Evolutionary conservation across 2,888 invertebrate genomes (phyloP).

Genomic region (Lingula anatina): DNA sequence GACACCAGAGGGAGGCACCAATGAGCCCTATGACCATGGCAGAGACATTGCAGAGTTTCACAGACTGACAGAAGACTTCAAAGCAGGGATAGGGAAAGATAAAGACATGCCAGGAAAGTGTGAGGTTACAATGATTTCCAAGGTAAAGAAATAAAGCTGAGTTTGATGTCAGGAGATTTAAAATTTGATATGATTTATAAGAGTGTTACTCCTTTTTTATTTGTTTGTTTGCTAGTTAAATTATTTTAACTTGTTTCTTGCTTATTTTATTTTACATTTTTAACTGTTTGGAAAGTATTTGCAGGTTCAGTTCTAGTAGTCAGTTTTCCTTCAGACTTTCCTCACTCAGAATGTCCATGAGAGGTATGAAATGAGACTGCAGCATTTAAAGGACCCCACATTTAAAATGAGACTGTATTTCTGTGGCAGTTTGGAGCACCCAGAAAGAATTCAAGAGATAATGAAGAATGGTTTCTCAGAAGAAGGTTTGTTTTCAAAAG

Average conservation of each 20-base stretch:
- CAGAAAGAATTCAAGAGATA: conserved; percentile 32
- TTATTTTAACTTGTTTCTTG: too few relatives aligned
- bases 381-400: conserved; percentile 20
- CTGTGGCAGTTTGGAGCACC: conserved; percentile 35
- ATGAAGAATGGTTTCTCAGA: conserved; percentile 36
- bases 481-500: too few relatives aligned
- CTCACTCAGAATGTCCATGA: conserved; percentile 15
- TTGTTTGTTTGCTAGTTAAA: too few relatives aligned
- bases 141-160: background rate
- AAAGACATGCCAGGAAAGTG: too few relatives aligned
- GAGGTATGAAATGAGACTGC: conserved; percentile 16
- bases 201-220: too few relatives aligned
- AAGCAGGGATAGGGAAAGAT: conserved; percentile 30
- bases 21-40: conserved; percentile 36
- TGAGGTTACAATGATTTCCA: too few relatives aligned
- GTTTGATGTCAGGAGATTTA: background rate
- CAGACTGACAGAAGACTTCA: conserved; percentile 37
- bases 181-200: too few relatives aligned
- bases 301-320: too few relatives aligned
- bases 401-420: conserved; percentile 38
- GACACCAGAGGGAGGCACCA: background rate
- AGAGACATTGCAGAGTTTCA: conserved; percentile 38
- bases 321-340: conserved; percentile 15
- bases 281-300: too few relatives aligned
- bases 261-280: too few relatives aligned